Percentiles rank a stretch among this genome's conserved stretches.
Conservation (phyloP, 2,888 invertebrate species). For the Sphinx pinastri region DNA sequence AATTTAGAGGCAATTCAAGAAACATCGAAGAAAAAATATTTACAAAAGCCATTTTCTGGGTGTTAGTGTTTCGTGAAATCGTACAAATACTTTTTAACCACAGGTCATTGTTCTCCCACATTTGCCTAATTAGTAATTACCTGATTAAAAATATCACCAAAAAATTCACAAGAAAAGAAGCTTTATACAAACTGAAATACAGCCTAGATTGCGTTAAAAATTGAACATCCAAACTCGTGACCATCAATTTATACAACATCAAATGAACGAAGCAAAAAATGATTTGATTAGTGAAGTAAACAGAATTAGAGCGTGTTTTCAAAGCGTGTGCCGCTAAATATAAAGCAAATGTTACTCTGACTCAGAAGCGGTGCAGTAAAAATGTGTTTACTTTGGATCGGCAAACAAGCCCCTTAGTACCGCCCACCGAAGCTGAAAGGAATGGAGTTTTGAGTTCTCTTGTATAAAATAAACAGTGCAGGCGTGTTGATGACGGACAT, state of each 20-base stretch:
- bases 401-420: slow-evolving; percentile 75
- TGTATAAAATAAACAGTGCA: background rate
- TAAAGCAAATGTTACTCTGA: slow-evolving; percentile 73
- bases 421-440: slow-evolving; percentile 82
- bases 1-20: background rate
- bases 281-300: slow-evolving; percentile 69
- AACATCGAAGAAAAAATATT: background rate
- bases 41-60: background rate
- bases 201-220: slow-evolving; percentile 15
- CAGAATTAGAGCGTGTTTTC: slow-evolving; percentile 63
- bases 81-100: background rate
- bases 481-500: slow-evolving; percentile 20
- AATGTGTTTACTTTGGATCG: slow-evolving; percentile 76
- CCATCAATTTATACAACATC: slow-evolving; percentile 46
- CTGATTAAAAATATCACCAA: no score
- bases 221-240: slow-evolving; percentile 35
- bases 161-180: background rate
- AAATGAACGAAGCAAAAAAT: slow-evolving; percentile 52
- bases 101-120: background rate
- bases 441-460: slow-evolving; percentile 21
- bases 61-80: background rate
- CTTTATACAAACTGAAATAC: slow-evolving; percentile 12
- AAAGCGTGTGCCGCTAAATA: slow-evolving; percentile 67
- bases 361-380: slow-evolving; percentile 73
- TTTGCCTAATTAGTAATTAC: background rate